phyloP scores from a whole-genome alignment of 2,113 vertebrate genomes.

The Perognathus longimembris region DNA sequence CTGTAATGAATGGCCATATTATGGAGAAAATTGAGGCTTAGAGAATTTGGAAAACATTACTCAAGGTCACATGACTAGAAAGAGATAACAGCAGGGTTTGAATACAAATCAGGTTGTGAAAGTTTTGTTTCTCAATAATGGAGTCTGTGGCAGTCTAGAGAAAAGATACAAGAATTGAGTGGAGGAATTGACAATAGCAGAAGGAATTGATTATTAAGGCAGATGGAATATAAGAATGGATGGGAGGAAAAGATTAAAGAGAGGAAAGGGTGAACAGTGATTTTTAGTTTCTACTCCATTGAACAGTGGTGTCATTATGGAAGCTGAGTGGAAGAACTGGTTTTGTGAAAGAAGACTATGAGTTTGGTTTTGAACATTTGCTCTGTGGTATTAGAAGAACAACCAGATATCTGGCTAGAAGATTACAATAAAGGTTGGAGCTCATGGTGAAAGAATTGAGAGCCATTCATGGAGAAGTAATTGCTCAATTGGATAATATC shows the following conservation, averaged over 20 bases:
- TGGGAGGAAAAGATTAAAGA: background rate
- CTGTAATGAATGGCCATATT: conserved; percentile 40
- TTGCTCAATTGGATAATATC: conserved; percentile 1
- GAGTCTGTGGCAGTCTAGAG: background rate
- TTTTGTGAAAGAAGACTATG: conserved; percentile 48
- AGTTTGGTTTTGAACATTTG: conserved; percentile 54
- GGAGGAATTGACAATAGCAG: background rate
- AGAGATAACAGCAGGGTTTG: conserved; percentile 15
- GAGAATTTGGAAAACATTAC: conserved; percentile 26
- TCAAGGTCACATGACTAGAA: conserved; percentile 14
- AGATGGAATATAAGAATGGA: background rate
- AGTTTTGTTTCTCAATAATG: background rate
- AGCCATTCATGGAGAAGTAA: conserved; percentile 6
- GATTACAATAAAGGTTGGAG: conserved; percentile 19
- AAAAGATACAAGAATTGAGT: background rate
- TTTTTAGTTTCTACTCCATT: background rate
- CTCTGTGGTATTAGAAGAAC: conserved; percentile 31
- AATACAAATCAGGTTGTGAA: background rate
- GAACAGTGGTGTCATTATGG: background rate
- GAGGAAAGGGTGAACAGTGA: background rate
- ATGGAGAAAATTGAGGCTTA: conserved; percentile 49
- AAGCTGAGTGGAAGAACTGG: conserved; percentile 43
- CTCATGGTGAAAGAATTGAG: conserved; percentile 15
- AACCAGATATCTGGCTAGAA: conserved; percentile 23
- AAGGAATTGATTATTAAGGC: background rate